phyloP scores from a whole-genome alignment of 2,888 invertebrate genomes.

The Charanyca ferruginea region DNA sequence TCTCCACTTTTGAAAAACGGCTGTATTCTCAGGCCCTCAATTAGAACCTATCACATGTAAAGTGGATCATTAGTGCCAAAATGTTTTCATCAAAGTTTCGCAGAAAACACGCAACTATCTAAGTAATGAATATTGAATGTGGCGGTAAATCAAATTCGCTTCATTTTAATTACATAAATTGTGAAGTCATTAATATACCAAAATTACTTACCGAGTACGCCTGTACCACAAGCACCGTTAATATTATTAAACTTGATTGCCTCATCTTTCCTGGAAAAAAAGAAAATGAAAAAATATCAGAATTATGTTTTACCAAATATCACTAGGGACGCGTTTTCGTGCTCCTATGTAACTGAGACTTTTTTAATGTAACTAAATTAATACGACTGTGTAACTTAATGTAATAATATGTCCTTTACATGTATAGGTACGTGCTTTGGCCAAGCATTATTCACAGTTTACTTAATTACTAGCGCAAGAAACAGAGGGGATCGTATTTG shows the following conservation, averaged over 20 bases:
- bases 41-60: not conserved
- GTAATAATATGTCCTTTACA: too few species aligned
- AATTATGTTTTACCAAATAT: slow-evolving; percentile 10
- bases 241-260: slow-evolving; percentile 64
- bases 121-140: not conserved
- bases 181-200: slow-evolving; percentile 25
- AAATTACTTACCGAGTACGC: slow-evolving; percentile 72
- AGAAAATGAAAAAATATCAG: slow-evolving; percentile 36
- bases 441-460: too few species aligned
- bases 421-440: too few species aligned
- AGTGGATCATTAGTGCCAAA: slow-evolving; percentile 18
- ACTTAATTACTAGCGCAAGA: too few species aligned
- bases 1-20: not conserved
- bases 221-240: slow-evolving; percentile 69
- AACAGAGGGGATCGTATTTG: too few species aligned
- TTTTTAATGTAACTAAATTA: not conserved
- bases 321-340: not conserved
- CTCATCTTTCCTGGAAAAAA: slow-evolving; percentile 75
- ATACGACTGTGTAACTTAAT: too few species aligned
- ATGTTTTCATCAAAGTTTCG: not conserved
- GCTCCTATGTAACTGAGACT: not conserved
- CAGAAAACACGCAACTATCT: not conserved
- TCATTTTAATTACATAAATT: slow-evolving; percentile 9
- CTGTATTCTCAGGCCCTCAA: not conserved
- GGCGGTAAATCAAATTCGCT: not conserved